These are phyloP conservation scores for Hippocampus mohnikei DNA, from an alignment of 2,113 vertebrate genomes.

Conservation along the genomic window DNA sequence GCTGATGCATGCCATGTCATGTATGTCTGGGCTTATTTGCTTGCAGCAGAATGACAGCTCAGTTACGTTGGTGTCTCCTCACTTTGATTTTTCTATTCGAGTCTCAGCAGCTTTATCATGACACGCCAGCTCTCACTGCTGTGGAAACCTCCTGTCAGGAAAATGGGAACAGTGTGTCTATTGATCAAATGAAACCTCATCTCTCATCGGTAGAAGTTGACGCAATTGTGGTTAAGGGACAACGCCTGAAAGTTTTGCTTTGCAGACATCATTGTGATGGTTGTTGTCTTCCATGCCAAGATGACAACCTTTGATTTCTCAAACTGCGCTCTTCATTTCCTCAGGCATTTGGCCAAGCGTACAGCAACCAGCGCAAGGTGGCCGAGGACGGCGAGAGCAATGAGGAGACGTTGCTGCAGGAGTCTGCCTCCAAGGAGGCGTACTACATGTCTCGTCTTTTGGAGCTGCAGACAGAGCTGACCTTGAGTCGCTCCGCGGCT, in stretches of 20 bases:
- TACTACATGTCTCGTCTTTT: constrained; percentile 87
- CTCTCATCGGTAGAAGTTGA: constrained; percentile 24
- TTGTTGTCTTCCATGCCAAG: constrained; percentile 14
- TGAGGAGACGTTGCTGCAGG: constrained; percentile 92
- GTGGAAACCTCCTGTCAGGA: constrained; percentile 75
- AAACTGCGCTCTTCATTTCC: not conserved
- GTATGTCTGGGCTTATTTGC: not conserved
- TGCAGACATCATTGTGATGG: constrained; percentile 9
- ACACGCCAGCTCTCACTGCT: constrained; percentile 48
- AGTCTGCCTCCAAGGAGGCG: constrained; percentile 93
- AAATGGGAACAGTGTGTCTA: constrained; percentile 70
- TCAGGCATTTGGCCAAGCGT: constrained; percentile 96
- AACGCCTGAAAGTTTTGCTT: constrained; percentile 9
- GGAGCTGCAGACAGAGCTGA: constrained; percentile 90
- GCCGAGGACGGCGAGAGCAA: constrained; percentile 93
- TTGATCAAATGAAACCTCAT: constrained; percentile 74
- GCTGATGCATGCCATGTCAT: not conserved
- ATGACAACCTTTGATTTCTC: constrained; percentile 3
- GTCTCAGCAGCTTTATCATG: constrained; percentile 50
- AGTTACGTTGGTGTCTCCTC: constrained; percentile 47
- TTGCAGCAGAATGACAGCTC: not conserved
- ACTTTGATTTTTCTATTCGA: constrained; percentile 56
- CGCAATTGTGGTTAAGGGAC: constrained; percentile 43
- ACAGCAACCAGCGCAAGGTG: constrained; percentile 92
- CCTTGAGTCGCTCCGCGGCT: constrained; percentile 79